Conservation (phyloP, 2,888 invertebrate genomes). For the Colostygia pectinataria region DNA sequence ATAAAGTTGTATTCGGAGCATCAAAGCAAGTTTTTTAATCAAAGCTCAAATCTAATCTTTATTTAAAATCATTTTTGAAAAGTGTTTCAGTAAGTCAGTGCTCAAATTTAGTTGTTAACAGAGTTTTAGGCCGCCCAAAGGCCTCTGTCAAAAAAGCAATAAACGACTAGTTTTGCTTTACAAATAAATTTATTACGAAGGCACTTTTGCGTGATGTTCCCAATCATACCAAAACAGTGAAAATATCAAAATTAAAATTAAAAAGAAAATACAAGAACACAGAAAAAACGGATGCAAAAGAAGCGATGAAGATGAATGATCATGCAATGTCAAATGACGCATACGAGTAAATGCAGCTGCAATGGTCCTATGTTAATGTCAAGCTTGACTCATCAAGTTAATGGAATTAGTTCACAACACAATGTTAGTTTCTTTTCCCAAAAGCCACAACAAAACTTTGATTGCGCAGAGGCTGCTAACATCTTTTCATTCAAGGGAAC, state of each 20-base stretch:
- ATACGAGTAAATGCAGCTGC: slow-evolving; percentile 69
- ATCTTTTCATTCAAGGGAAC: slow-evolving; percentile 41
- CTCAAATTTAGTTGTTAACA: no score
- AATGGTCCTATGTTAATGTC: slow-evolving; percentile 62
- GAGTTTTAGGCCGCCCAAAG: no score
- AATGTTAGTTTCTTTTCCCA: slow-evolving; percentile 64
- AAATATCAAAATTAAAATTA: slow-evolving; percentile 29
- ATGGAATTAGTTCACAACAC: slow-evolving; percentile 48
- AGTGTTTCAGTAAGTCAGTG: no score
- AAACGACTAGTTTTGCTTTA: no score
- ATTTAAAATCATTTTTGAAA: no score
- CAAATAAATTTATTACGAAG: no score
- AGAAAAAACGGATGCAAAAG: slow-evolving; percentile 35
- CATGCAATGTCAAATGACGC: slow-evolving; percentile 42
- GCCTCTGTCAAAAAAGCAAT: no score
- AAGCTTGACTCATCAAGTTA: slow-evolving; percentile 54
- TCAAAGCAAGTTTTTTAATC: background rate
- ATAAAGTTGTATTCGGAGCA: slow-evolving; percentile 14
- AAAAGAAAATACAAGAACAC: slow-evolving; percentile 28
- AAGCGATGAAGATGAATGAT: slow-evolving; percentile 42
- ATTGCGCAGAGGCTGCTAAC: slow-evolving; percentile 51
- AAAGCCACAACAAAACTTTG: slow-evolving; percentile 81
- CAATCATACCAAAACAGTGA: slow-evolving; percentile 27
- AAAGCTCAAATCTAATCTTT: no score
- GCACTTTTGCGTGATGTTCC: slow-evolving; percentile 1